Conservation (phyloP, 2,797 vertebrate species). For the Orestias chungarensis region DNA sequence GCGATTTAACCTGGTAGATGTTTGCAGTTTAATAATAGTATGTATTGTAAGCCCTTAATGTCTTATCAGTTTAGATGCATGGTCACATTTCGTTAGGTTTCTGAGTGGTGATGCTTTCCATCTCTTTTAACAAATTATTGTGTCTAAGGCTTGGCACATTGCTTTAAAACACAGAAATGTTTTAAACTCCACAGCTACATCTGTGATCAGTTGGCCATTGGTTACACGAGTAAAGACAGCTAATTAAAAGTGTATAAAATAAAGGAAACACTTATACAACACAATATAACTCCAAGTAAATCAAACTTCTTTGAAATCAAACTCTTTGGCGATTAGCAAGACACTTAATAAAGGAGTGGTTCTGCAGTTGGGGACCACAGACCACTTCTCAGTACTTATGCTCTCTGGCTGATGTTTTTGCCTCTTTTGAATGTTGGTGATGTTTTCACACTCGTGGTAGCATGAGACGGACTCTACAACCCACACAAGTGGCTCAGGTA, state of each 20-base stretch:
- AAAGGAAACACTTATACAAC: no score
- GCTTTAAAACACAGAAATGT: not conserved
- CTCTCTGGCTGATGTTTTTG: no score
- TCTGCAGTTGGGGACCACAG: no score
- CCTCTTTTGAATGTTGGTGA: no score
- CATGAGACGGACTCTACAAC: no score
- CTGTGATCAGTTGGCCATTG: not conserved
- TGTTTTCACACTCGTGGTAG: no score
- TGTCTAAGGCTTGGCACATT: not conserved
- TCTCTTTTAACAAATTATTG: not conserved
- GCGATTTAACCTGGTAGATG: not conserved
- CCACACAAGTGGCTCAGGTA: no score
- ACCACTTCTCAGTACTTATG: no score
- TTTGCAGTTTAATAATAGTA: not conserved
- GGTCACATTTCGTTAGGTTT: not conserved
- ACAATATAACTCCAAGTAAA: no score
- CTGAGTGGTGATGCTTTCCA: not conserved
- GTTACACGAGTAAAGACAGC: not conserved
- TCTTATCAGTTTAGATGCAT: not conserved
- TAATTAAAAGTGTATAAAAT: not conserved
- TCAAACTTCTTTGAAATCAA: no score
- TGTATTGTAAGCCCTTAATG: not conserved
- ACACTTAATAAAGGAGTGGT: no score
- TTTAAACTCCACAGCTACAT: not conserved
- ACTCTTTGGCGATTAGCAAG: no score